Evolutionary conservation across 2,113 vertebrate genomes (phyloP).

Genomic region (Sinocyclocheilus rhinocerous): DNA sequence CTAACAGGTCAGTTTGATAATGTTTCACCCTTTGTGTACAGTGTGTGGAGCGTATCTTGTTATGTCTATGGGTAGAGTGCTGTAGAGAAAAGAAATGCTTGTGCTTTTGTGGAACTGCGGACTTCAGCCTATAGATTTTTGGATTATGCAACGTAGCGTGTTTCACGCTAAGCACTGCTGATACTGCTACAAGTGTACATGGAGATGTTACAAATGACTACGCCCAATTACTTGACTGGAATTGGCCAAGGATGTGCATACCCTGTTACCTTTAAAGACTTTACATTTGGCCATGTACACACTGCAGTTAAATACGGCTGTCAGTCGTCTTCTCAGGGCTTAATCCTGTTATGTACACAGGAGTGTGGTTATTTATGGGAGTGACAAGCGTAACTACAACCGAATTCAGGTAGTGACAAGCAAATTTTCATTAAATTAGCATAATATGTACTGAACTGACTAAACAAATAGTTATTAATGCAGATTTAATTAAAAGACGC

Average conservation of each 20-base stretch:
- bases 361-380: neutral
- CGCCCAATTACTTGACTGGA: neutral
- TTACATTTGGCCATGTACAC: constrained; percentile 1
- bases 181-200: neutral
- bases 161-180: neutral
- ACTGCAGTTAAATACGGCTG: neutral
- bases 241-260: neutral
- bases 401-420: neutral
- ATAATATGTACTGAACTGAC: neutral
- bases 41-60: constrained; percentile 38
- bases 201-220: constrained; percentile 13
- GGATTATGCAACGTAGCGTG: neutral
- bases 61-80: constrained; percentile 3
- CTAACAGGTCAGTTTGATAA: constrained; percentile 54
- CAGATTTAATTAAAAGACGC: neutral
- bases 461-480: neutral
- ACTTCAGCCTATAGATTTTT: constrained; percentile 15
- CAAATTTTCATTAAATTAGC: neutral
- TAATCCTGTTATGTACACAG: constrained; percentile 5
- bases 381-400: neutral
- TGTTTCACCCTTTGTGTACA: constrained; percentile 45
- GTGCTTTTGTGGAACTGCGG: neutral
- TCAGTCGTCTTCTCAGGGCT: constrained; percentile 1
- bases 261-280: neutral
- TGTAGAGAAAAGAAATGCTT: constrained; percentile 13